Evolutionary conservation across 2,113 vertebrate genomes (phyloP).

Genomic region (Scomber japonicus): DNA sequence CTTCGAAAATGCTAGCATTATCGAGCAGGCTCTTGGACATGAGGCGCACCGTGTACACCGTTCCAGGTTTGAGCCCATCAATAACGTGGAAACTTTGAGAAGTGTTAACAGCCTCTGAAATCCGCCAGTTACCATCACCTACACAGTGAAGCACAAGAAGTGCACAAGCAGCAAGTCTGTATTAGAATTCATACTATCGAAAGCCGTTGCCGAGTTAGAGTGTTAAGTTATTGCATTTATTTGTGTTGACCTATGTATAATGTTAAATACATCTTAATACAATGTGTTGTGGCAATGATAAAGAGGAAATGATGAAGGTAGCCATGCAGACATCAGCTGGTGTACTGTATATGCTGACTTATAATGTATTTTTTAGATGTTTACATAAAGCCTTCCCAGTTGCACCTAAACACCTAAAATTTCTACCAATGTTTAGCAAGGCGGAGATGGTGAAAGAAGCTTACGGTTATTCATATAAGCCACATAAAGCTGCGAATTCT

Average conservation of each 20-base stretch:
- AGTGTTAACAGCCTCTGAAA: slow-evolving; percentile 89
- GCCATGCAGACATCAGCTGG: slow-evolving; percentile 1
- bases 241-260: slow-evolving; percentile 14
- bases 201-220: slow-evolving; percentile 14
- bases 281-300: neutral
- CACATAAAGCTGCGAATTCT: slow-evolving; percentile 83
- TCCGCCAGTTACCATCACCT: slow-evolving; percentile 92
- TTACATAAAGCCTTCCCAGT: slow-evolving; percentile 42
- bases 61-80: slow-evolving; percentile 90
- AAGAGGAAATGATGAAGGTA: slow-evolving; percentile 13
- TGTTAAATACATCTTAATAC: slow-evolving; percentile 22
- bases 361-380: slow-evolving; percentile 42
- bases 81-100: slow-evolving; percentile 91
- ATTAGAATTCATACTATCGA: slow-evolving; percentile 45
- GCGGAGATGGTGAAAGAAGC: slow-evolving; percentile 67
- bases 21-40: slow-evolving; percentile 91
- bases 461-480: slow-evolving; percentile 87
- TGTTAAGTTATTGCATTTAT: neutral
- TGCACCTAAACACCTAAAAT: slow-evolving; percentile 45
- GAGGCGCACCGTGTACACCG: slow-evolving; percentile 90
- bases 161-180: slow-evolving; percentile 81
- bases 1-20: slow-evolving; percentile 96
- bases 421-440: slow-evolving; percentile 39
- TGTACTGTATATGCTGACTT: neutral
- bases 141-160: slow-evolving; percentile 81